phyloP scores from a whole-genome alignment of 1,140 invertebrate species.

The Tigriopus japonicus region DNA sequence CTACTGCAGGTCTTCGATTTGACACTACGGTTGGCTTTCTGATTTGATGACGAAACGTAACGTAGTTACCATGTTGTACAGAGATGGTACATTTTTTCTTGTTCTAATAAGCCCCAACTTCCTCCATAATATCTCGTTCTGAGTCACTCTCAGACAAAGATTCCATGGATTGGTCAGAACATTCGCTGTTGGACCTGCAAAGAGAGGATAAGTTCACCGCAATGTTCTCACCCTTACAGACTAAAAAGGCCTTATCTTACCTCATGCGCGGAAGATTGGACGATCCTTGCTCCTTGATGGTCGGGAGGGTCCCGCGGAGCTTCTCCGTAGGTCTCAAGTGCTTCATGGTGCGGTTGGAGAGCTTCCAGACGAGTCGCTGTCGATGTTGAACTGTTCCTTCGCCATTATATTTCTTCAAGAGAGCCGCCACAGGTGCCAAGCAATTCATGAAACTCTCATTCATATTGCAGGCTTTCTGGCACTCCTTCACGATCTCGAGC shows the following conservation, averaged over 20 bases:
- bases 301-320: conserved; percentile 45
- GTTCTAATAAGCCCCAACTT: too few species aligned
- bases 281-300: conserved; percentile 42
- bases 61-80: too few species aligned
- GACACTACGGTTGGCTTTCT: too few species aligned
- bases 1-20: too few species aligned
- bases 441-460: conserved; percentile 36
- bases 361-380: conserved; percentile 48
- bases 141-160: background rate
- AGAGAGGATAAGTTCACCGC: background rate
- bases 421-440: conserved; percentile 35
- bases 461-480: conserved; percentile 40
- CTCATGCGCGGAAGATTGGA: background rate
- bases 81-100: too few species aligned
- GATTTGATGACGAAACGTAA: too few species aligned
- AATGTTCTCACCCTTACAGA: too few species aligned
- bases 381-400: conserved; percentile 39
- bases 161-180: background rate
- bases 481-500: conserved; percentile 11
- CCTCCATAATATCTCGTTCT: too few species aligned
- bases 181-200: background rate
- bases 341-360: conserved; percentile 27
- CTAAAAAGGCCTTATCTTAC: background rate
- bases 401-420: conserved; percentile 45
- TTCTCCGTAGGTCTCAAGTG: conserved; percentile 50